A percentile compares a stretch with the other conserved stretches of the same genome.
Conservation (phyloP, 2,888 invertebrate species). For the Aphrophora alni region DNA sequence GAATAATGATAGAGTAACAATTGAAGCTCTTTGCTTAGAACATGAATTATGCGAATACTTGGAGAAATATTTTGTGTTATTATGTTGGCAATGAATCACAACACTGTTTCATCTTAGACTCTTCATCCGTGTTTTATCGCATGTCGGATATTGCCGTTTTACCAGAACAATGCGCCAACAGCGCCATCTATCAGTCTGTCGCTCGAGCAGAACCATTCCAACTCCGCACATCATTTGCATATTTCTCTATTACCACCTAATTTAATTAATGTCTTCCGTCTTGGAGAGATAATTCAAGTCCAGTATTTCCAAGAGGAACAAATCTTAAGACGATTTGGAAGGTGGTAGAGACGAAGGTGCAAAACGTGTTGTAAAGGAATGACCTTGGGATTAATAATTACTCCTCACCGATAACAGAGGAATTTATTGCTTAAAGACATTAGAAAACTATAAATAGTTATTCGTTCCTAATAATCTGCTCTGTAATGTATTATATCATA, state of each 20-base stretch:
- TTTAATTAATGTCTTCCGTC: slow-evolving; percentile 6
- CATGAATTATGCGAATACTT: too few species aligned
- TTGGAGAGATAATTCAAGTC: background rate
- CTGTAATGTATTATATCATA: too few species aligned
- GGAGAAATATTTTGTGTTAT: background rate
- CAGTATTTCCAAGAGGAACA: background rate
- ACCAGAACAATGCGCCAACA: background rate
- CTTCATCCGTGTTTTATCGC: background rate
- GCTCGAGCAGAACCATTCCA: background rate
- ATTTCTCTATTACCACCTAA: background rate
- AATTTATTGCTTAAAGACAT: too few species aligned
- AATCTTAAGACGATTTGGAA: too few species aligned
- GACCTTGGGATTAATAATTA: too few species aligned
- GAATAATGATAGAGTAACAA: too few species aligned
- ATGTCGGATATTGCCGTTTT: background rate
- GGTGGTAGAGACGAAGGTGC: too few species aligned
- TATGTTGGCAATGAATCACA: background rate
- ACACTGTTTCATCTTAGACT: background rate
- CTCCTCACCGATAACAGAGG: too few species aligned
- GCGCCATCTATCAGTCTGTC: background rate
- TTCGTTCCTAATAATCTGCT: too few species aligned
- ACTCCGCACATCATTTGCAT: background rate
- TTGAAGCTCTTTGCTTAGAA: too few species aligned
- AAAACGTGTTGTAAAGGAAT: too few species aligned
- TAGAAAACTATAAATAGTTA: too few species aligned